Base-by-base conservation (phyloP, 2,113 vertebrate species). In the Bufo gargarizans region DNA sequence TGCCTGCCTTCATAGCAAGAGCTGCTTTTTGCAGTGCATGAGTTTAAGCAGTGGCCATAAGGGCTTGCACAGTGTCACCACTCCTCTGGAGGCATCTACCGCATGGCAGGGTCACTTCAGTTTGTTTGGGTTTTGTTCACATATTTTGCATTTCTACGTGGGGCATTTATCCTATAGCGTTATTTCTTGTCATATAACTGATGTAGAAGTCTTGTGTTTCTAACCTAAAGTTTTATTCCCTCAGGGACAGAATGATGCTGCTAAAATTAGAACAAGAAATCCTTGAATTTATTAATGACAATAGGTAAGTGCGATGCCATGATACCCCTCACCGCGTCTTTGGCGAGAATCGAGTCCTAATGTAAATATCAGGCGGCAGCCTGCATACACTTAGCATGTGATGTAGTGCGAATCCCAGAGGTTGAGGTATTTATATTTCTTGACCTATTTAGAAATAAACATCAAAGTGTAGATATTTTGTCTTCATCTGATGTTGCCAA, bases 201-300 rank as follows among this genome's bases (percentile, higher is more conserved):
- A 10, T 82, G 20, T 12, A 67, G 59, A 22, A 4, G 53, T n/a
- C 12, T 55, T 50, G 13, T 14, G 6, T 59, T 43, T 76, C 4
- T 86, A 77, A 77, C 45, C 19, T 5, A 17, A 22, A 33, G 71
- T 76, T 69, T 59, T 10, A 43, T 88, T 67, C 14, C 59, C 50
- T n/a, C 94, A 99, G 98, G 96, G 98, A 99, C 93, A 96, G 98
- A 95, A 99, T 99, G 98, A 99, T 99, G 98, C 97, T 99, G 95
- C 97, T 99, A 91, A 99, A 99, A 95, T 95, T 99, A 96, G 98
- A 99, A 96, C 98, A 99, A 94, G 98, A 99, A 96, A 99, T 99
- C 92, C 96, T 99, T 96, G 98, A 99, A 91, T 99, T 99, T 93
- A 99, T 99, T 92, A 98, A 95, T 92, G 98, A 99, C 90, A 97